Evolutionary conservation across 2,888 invertebrate species (phyloP).

Genomic region (Nemapogon koenigi): DNA sequence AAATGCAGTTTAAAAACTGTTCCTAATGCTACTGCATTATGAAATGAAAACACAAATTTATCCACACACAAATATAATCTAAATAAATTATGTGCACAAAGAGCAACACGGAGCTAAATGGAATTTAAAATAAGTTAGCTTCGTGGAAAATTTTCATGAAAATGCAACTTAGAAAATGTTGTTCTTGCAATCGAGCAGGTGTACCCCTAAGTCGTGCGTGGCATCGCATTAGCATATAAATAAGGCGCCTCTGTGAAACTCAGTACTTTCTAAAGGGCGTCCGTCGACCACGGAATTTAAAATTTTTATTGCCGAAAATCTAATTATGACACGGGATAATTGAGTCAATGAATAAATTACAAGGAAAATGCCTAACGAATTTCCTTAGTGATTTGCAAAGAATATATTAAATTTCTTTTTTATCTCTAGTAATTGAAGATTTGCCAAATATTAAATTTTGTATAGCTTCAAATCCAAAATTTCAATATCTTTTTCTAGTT

Average conservation of each 20-base stretch:
- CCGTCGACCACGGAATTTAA: constrained; percentile 29
- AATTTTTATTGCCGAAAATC: constrained; percentile 53
- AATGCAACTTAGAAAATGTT: constrained; percentile 52
- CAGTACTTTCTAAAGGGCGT: constrained; percentile 34
- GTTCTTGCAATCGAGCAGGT: constrained; percentile 59
- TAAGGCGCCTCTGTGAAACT: constrained; percentile 39
- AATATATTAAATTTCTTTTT: not conserved
- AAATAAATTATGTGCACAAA: constrained; percentile 1
- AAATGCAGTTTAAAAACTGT: too few relatives aligned
- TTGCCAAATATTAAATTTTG: not conserved
- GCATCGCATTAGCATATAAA: constrained; percentile 60
- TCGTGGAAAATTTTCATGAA: constrained; percentile 48
- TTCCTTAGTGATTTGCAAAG: constrained; percentile 1
- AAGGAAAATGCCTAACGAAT: constrained; percentile 1
- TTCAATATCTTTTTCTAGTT: not conserved
- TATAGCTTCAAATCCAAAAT: not conserved
- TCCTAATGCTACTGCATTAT: too few relatives aligned
- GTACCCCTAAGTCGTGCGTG: constrained; percentile 51
- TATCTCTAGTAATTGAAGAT: not conserved
- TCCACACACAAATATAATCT: too few relatives aligned
- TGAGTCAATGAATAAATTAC: constrained; percentile 29
- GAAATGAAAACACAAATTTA: too few relatives aligned
- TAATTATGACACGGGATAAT: constrained; percentile 59
- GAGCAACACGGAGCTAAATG: constrained; percentile 4
- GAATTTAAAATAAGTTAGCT: constrained; percentile 9